A percentile compares a stretch with the other conserved stretches of the same genome.
phyloP scores from a whole-genome alignment of 2,113 vertebrate genomes.

The Antennarius striatus region DNA sequence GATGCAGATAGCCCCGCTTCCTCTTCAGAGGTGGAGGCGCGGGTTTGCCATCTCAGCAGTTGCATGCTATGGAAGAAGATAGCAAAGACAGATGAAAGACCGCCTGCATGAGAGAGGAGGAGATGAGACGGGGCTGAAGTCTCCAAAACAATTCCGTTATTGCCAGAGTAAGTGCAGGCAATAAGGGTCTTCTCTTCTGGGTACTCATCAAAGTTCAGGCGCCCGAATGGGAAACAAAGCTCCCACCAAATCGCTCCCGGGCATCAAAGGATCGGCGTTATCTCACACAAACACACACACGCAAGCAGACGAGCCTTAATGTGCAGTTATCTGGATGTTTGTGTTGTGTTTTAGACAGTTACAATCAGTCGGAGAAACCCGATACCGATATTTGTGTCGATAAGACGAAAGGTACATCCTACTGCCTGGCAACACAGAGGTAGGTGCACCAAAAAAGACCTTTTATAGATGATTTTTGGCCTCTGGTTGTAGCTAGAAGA shows the following conservation, averaged over 20 bases:
- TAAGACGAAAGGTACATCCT: no score
- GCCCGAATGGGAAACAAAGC: slow-evolving; percentile 61
- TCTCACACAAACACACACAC: slow-evolving; percentile 54
- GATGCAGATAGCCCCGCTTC: slow-evolving; percentile 49
- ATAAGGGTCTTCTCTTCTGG: slow-evolving; percentile 77
- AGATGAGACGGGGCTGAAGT: slow-evolving; percentile 71
- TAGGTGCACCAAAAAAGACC: no score
- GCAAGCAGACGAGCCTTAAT: slow-evolving; percentile 55
- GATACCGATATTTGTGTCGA: background rate
- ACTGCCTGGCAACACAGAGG: no score
- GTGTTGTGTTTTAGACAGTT: slow-evolving; percentile 17
- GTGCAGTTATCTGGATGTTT: slow-evolving; percentile 59
- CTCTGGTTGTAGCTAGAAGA: no score
- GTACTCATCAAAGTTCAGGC: slow-evolving; percentile 75
- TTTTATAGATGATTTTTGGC: no score
- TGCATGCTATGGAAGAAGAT: slow-evolving; percentile 79
- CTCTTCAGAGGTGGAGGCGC: slow-evolving; percentile 38
- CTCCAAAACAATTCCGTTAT: slow-evolving; percentile 79
- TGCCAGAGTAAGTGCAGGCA: slow-evolving; percentile 72
- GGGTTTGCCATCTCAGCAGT: slow-evolving; percentile 45
- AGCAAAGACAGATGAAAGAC: slow-evolving; percentile 78
- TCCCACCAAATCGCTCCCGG: slow-evolving; percentile 58
- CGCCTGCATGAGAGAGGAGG: slow-evolving; percentile 76
- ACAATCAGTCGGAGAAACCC: background rate
- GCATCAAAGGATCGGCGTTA: slow-evolving; percentile 77